Evolutionary conservation across 2,888 invertebrate species (phyloP), one percentile per base, ranked within the genome.

Genomic region (Troilus luridus): DNA sequence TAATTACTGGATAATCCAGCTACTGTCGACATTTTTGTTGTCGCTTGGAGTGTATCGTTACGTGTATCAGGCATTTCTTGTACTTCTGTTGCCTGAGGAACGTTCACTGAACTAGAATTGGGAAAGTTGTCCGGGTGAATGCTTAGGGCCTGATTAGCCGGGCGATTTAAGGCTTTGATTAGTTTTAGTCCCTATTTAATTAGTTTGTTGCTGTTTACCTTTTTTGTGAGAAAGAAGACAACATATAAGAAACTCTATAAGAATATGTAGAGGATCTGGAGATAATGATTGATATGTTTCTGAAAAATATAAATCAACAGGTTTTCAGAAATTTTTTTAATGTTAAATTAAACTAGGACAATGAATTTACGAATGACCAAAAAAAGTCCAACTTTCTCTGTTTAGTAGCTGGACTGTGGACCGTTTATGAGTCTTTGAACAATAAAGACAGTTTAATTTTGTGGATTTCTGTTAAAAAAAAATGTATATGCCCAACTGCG

Each of bases 131-230:
- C 14, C n/a, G n/a, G 56, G 56, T 85, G 56, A 85, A 85, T 85
- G 56, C 56, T 85, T 58, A 85, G 11, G 5, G 56, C 56, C 85
- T 85, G 54, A 85, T 85, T 85, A 85, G 21, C 11, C 56, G 85
- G 56, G 5, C 54, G 85, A 85, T 85, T 85, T 56, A 85, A 85
- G 85, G 56, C 85, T n/a, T 58, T 85, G 85, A 85, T 85, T 85
- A 58, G 10, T 85, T 85, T 58, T 2, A 58, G 85, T n/a, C 56
- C 58, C 56, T 56, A n/a, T 81, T 58, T 85, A 85, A 85, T 85
- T 85, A 85, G n/a, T 85, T 85, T 85, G 54, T 54, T 21, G 85
- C 11, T n/a, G 8, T 85, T 12, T 12, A 56, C n/a, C 85, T 56
- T 85, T 85, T 81, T 85, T 85, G 56, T n/a, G 27, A n/a, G 3